Percentiles rank a stretch among this genome's conserved stretches.
These are phyloP conservation scores for Symphodus melops DNA, from an alignment of 2,113 vertebrate genomes.

Conservation along the genomic window DNA sequence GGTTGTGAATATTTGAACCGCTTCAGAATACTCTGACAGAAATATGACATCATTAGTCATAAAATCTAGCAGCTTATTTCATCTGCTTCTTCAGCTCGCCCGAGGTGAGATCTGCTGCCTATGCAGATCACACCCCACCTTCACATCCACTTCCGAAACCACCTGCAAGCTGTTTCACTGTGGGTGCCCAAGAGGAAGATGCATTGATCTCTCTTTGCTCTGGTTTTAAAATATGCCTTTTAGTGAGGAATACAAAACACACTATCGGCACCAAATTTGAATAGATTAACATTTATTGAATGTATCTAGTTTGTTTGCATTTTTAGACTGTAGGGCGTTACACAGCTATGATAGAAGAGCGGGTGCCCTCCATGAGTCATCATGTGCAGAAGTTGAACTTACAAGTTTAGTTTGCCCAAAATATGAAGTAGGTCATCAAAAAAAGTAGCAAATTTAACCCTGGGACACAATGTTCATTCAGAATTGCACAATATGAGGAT, in stretches of 20 bases:
- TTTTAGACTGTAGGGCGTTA: neutral
- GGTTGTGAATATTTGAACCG: neutral
- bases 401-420: neutral
- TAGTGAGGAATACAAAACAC: slow-evolving; percentile 1
- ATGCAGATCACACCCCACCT: slow-evolving; percentile 24
- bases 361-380: neutral
- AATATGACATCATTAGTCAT: slow-evolving; percentile 1
- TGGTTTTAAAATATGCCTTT: slow-evolving; percentile 28
- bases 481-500: too few relatives aligned
- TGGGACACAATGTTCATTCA: neutral
- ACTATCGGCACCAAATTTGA: neutral
- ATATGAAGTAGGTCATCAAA: neutral
- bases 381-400: neutral
- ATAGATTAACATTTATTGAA: slow-evolving; percentile 12
- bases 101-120: slow-evolving; percentile 10
- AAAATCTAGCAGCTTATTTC: slow-evolving; percentile 2
- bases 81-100: neutral
- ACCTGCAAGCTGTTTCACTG: slow-evolving; percentile 18
- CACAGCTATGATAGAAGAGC: neutral
- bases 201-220: slow-evolving; percentile 34
- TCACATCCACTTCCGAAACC: slow-evolving; percentile 12
- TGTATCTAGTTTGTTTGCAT: neutral
- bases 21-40: neutral
- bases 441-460: neutral
- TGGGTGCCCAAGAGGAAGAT: slow-evolving; percentile 1